Evolutionary conservation across 1,140 invertebrate species (phyloP).

Genomic region (Campoletis sonorensis): DNA sequence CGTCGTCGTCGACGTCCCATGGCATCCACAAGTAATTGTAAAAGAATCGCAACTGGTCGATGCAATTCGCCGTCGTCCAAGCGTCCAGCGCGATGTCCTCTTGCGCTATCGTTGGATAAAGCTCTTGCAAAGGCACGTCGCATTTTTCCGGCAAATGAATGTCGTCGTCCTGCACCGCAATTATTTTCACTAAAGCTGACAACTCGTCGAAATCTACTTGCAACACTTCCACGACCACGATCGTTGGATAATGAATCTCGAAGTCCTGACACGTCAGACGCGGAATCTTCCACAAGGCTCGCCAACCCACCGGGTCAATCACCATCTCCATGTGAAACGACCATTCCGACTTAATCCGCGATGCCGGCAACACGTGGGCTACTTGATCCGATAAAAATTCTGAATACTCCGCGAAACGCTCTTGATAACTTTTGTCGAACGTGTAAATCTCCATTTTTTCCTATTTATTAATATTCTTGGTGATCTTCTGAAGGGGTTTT

Average conservation of each 20-base stretch:
- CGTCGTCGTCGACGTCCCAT: conserved; percentile 81
- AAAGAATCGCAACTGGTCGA: conserved; percentile 78
- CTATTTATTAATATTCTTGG: too few relatives aligned
- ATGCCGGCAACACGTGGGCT: conserved; percentile 72
- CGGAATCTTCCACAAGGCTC: conserved; percentile 81
- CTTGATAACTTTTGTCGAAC: conserved; percentile 79
- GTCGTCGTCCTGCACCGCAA: conserved; percentile 80
- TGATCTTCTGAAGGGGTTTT: too few relatives aligned
- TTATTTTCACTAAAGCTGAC: conserved; percentile 76
- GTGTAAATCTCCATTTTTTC: conserved; percentile 76
- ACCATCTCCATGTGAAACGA: conserved; percentile 77
- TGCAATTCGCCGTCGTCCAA: conserved; percentile 69
- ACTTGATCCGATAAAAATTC: conserved; percentile 74
- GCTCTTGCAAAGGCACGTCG: conserved; percentile 77
- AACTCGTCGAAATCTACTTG: conserved; percentile 75
- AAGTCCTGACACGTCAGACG: conserved; percentile 78
- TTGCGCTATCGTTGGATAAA: conserved; percentile 79
- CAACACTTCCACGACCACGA: conserved; percentile 78
- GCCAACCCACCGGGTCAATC: conserved; percentile 80
- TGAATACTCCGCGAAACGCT: conserved; percentile 77
- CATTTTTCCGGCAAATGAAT: conserved; percentile 79
- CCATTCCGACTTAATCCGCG: conserved; percentile 78
- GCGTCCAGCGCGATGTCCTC: conserved; percentile 77
- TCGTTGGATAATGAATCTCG: conserved; percentile 78
- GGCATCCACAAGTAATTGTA: conserved; percentile 81